Percentiles rank a stretch among this genome's conserved stretches.
phyloP scores from a whole-genome alignment of 1,140 invertebrate genomes.

The Ctenoplectra terminalis region DNA sequence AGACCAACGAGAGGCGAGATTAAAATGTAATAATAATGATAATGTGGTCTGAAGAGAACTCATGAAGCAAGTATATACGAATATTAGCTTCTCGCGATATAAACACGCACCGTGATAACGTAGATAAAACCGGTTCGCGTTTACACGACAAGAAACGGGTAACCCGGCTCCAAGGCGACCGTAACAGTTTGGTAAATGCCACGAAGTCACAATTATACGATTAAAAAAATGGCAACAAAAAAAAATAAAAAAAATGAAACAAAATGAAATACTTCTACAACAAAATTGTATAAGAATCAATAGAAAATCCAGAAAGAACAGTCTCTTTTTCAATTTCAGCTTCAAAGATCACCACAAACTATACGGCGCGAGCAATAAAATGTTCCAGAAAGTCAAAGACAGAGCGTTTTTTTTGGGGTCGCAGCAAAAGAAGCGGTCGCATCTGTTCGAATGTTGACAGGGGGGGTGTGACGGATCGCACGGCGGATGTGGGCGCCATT shows the following conservation, averaged over 20 bases:
- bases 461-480: not conserved
- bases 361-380: not conserved
- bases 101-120: not conserved
- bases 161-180: not conserved
- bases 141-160: not conserved
- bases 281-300: too few relatives aligned
- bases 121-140: slow-evolving; percentile 2
- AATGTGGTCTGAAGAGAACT: not conserved
- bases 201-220: too few relatives aligned
- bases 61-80: not conserved
- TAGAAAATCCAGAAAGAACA: too few relatives aligned
- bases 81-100: not conserved
- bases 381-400: not conserved
- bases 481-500: slow-evolving; percentile 71
- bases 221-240: too few relatives aligned
- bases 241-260: not conserved
- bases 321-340: too few relatives aligned
- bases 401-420: not conserved
- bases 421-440: not conserved
- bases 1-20: not conserved
- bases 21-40: not conserved
- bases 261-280: not conserved
- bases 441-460: not conserved
- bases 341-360: too few relatives aligned
- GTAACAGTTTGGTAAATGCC: not conserved